These are phyloP conservation scores for Poeciliopsis infans DNA, from an alignment of 2,797 vertebrate species.

Conservation along the genomic window DNA sequence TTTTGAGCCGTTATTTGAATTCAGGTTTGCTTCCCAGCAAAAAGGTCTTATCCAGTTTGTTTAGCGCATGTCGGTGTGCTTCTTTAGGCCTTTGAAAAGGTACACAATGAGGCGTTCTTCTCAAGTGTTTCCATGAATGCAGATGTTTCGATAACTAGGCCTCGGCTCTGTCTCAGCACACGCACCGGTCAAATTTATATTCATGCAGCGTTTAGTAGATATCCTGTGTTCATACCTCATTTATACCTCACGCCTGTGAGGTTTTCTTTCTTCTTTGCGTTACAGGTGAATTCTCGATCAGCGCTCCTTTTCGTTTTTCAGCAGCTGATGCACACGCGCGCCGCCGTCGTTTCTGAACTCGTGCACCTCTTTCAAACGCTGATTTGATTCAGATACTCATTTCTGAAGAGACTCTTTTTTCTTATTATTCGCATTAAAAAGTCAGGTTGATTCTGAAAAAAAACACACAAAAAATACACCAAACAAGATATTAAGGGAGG, in stretches of 20 bases:
- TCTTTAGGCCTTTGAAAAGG: constrained; percentile 6
- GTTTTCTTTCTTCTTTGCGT: neutral
- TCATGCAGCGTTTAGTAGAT: neutral
- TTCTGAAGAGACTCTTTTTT: constrained; percentile 11
- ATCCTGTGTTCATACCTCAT: neutral
- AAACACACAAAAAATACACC: neutral
- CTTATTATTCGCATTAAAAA: neutral
- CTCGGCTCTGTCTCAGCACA: neutral
- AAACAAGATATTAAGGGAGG: neutral
- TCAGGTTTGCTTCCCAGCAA: constrained; percentile 34
- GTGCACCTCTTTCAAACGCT: constrained; percentile 34
- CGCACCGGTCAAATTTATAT: constrained; percentile 1
- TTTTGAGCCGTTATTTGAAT: constrained; percentile 52
- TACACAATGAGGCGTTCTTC: neutral
- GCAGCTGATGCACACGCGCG: neutral
- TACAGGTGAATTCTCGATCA: neutral
- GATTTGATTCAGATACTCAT: constrained; percentile 37
- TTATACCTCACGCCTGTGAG: neutral
- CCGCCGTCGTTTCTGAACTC: constrained; percentile 16
- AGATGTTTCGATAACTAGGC: constrained; percentile 8
- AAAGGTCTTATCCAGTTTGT: constrained; percentile 32
- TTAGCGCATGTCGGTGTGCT: constrained; percentile 15
- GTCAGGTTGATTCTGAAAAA: constrained; percentile 1
- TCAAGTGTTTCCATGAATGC: neutral
- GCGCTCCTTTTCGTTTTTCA: neutral